Base-by-base conservation (phyloP, 1,140 invertebrate genomes). In the Drosophila chauvacae region DNA sequence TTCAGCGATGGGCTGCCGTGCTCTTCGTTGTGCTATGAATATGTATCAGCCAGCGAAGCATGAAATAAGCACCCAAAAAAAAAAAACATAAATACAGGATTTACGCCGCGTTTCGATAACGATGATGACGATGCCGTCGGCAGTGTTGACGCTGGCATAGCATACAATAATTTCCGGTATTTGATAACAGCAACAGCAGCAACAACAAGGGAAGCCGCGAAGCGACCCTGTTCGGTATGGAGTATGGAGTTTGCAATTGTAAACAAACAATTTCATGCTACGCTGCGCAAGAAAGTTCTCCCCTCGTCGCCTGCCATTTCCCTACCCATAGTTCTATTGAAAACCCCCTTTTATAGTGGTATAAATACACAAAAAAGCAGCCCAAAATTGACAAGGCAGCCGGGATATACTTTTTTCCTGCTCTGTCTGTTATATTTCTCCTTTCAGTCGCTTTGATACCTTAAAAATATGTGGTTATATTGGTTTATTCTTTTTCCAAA, bases 241-340 rank as follows among this genome's bases (percentile, higher is more conserved):
- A 51, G 28, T 37, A 50, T 48, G 55, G 48, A 84, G 73, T 74
- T 82, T 70, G 75, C 83, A 77, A 76, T 85, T 87, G 83, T 87
- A 74, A 88, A 87, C 84, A 88, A 87, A 87, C 84, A 87, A 87
- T 87, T 87, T 87, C 84, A 87, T 87, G 84, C 63, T 71, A 80
- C 71, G 77, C 64, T 88, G 86, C 66, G 75, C 80, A 79, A 68
- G 61, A 73, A 77, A 88, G 77, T 84, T 83, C 66, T 11, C 42
- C 66, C 33, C 37, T 55, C 23, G 20, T 35, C 35, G 28, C 30
- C 14, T 20, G 37, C 16, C 47, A n/a, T 20, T 23, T 2, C 33
- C 20, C 41, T 35, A 30, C 30, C 26, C 69, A 60, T 51, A 60
- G 69, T 72, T 72, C 66, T 44, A 71, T 59, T 51, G 66, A 72